Evolutionary conservation across 2,113 vertebrate species (phyloP).

Genomic region (Pipra filicauda): DNA sequence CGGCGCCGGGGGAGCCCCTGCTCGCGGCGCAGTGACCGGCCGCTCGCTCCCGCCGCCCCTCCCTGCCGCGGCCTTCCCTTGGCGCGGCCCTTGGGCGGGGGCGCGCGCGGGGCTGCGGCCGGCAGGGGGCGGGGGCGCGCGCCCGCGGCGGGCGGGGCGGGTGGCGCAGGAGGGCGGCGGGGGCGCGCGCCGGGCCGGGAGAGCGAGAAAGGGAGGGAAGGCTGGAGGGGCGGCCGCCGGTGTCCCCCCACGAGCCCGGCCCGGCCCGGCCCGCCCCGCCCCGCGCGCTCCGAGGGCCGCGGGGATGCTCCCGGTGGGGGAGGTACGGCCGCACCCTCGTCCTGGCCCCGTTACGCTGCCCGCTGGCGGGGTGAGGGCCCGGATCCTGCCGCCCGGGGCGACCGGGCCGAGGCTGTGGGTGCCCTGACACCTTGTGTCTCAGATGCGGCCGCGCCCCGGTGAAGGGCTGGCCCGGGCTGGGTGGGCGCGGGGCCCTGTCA

Average conservation of each 20-base stretch:
- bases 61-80: too few species aligned
- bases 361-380: not conserved
- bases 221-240: not conserved
- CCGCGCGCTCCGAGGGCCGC: not conserved
- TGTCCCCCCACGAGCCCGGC: not conserved
- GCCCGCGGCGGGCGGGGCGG: not conserved
- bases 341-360: not conserved
- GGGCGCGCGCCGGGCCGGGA: not conserved
- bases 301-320: not conserved
- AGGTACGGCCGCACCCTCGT: not conserved
- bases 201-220: not conserved
- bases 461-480: not conserved
- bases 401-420: not conserved
- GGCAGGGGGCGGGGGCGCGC: too few species aligned
- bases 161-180: too few species aligned
- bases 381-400: not conserved
- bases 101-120: too few species aligned
- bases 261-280: not conserved
- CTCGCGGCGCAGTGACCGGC: too few species aligned
- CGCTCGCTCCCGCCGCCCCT: too few species aligned
- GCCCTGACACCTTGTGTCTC: too few species aligned
- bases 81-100: too few species aligned
- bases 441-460: not conserved
- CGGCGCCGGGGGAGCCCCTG: not conserved
- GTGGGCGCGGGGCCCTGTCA: not conserved